Percentiles rank a stretch among this genome's conserved stretches.
phyloP scores from a whole-genome alignment of 2,888 invertebrate species.

The Cryptops parisi region DNA sequence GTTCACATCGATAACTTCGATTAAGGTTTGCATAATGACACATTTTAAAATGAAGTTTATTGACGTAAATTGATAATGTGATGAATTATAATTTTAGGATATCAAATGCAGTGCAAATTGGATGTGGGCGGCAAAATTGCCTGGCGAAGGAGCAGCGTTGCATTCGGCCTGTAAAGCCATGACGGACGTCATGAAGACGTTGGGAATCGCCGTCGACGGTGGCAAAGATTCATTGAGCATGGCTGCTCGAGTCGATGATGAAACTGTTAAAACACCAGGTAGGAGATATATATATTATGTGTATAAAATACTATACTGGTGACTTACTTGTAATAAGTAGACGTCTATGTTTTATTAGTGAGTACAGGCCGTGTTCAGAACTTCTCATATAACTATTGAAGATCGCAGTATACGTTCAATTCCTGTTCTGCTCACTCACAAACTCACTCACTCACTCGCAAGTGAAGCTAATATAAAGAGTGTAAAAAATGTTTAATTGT shows the following conservation, averaged over 20 bases:
- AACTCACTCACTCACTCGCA: too few species aligned
- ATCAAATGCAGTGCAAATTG: constrained; percentile 99
- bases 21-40: constrained; percentile 40
- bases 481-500: background rate
- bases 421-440: background rate
- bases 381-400: too few species aligned
- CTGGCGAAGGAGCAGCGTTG: constrained; percentile 78
- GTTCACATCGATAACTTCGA: constrained; percentile 44
- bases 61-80: background rate
- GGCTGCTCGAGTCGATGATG: constrained; percentile 68
- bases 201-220: constrained; percentile 86
- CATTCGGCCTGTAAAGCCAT: constrained; percentile 77
- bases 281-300: constrained; percentile 14
- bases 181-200: constrained; percentile 61
- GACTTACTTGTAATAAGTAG: too few species aligned
- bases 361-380: too few species aligned
- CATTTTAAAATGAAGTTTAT: constrained; percentile 1
- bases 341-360: too few species aligned
- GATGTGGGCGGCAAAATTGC: constrained; percentile 99
- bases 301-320: too few species aligned
- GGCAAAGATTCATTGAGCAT: constrained; percentile 96
- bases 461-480: too few species aligned
- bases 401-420: background rate
- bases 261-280: constrained; percentile 45
- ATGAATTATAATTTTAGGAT: constrained; percentile 45